phyloP scores from a whole-genome alignment of 2,888 invertebrate species.

The Cephus nigrinus region DNA sequence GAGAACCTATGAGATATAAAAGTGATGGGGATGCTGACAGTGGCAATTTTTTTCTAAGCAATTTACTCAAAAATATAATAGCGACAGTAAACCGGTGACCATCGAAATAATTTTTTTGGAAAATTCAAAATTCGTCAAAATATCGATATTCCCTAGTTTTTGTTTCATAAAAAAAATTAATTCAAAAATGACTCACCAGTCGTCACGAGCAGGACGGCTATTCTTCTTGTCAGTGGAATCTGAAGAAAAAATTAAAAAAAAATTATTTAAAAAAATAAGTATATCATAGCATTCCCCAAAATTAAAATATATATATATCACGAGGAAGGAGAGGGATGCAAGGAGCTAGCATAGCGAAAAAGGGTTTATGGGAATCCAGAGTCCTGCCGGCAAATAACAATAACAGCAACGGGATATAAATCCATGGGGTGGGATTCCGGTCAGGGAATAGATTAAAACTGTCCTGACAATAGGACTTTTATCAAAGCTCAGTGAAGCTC shows the following conservation, averaged over 20 bases:
- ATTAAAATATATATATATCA: not conserved
- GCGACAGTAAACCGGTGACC: no score
- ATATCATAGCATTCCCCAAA: not conserved
- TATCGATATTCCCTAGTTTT: no score
- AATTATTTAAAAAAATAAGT: not conserved
- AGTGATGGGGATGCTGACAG: no score
- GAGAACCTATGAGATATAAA: not conserved
- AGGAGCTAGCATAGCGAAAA: not conserved
- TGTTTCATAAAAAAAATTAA: not conserved
- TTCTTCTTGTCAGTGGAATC: constrained; percentile 21
- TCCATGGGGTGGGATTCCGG: not conserved
- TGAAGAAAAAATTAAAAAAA: not conserved
- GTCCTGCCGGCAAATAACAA: constrained; percentile 17
- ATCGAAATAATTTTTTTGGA: no score
- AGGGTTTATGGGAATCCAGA: constrained; percentile 12
- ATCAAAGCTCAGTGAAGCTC: not conserved
- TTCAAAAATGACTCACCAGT: not conserved
- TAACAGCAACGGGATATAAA: not conserved
- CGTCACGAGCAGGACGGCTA: not conserved
- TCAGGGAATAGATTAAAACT: constrained; percentile 12
- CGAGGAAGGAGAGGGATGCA: not conserved
- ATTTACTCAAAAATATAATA: no score
- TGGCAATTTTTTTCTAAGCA: no score
- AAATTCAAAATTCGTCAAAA: no score
- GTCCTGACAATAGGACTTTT: constrained; percentile 8